These are phyloP conservation scores for Tapirus terrestris DNA, from an alignment of 2,113 vertebrate genomes.

Conservation along the genomic window DNA sequence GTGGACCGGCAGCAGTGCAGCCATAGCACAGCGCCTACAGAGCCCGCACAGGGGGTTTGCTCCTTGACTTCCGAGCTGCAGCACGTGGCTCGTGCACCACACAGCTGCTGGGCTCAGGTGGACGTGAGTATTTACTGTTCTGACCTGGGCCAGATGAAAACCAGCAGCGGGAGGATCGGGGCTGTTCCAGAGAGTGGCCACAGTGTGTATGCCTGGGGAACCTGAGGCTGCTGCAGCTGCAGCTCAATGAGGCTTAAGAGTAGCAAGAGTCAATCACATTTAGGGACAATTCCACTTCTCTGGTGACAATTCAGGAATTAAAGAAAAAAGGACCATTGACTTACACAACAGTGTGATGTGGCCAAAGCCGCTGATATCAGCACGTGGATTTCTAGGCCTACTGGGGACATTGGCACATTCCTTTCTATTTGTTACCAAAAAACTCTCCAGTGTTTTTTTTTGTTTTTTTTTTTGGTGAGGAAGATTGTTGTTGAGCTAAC, in stretches of 20 bases:
- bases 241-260: accelerated
- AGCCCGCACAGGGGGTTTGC: not conserved
- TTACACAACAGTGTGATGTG: accelerated
- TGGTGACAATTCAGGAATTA: accelerated
- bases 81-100: accelerated
- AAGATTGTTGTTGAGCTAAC: too few species aligned
- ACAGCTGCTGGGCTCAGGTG: not conserved
- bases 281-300: too few species aligned
- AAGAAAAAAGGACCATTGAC: not conserved
- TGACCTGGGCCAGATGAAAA: not conserved
- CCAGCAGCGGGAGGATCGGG: not conserved
- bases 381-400: not conserved
- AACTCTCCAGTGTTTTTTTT: too few species aligned
- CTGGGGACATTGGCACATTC: accelerated
- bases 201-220: accelerated
- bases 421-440: not conserved
- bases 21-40: accelerated
- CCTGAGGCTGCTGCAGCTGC: not conserved
- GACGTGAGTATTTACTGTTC: accelerated
- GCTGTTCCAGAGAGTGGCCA: not conserved
- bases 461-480: too few species aligned
- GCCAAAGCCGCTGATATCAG: not conserved
- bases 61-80: not conserved
- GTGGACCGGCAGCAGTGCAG: accelerated
- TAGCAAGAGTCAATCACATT: accelerated